Percentiles rank a stretch among this genome's conserved stretches.
Conservation (phyloP, 2,113 vertebrate species). For the human (Homo sapiens) region GRCh38 chr21:34094001-34094500, state of each 20-base stretch:
- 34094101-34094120: not conserved
- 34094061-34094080: constrained; percentile 22
- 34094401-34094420: not conserved
- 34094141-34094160: not conserved
- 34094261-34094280: not conserved
- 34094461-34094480: not conserved
- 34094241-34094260: not conserved
- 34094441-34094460: not conserved
- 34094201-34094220: not conserved
- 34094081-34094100: constrained; percentile 32
- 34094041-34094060: not conserved
- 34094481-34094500: not conserved
- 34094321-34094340: not conserved
- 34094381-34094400: not conserved
- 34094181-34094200: constrained; percentile 14
- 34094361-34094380: not conserved
- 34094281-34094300: not conserved
- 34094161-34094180: not conserved
- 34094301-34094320: not conserved
- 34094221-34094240: not conserved
- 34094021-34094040: not conserved
- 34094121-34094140: not conserved
- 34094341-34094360: not conserved
- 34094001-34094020: not conserved
- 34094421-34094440: not conserved